A percentile compares a stretch with the other conserved stretches of the same genome.
These are phyloP conservation scores for Syrista parreyssii DNA, from an alignment of 2,888 invertebrate species.

Conservation along the genomic window DNA sequence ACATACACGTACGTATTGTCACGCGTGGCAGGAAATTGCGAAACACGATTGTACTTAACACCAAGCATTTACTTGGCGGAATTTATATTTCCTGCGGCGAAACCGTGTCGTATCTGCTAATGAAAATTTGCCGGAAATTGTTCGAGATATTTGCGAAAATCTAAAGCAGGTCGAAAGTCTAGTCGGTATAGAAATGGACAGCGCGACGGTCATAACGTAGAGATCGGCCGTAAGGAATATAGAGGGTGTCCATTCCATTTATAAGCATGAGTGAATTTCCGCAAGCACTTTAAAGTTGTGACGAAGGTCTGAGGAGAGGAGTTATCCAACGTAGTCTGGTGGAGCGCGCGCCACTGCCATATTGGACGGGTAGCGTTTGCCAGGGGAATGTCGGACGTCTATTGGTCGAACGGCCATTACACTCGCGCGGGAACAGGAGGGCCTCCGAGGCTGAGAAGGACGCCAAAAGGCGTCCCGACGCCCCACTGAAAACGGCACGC, in stretches of 20 bases:
- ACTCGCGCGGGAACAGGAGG: slow-evolving; percentile 42
- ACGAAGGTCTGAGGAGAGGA: slow-evolving; percentile 4
- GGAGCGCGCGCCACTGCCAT: slow-evolving; percentile 56
- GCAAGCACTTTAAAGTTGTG: slow-evolving; percentile 23
- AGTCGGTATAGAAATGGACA: background rate
- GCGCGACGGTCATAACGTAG: background rate
- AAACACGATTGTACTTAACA: no score
- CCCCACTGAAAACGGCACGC: slow-evolving; percentile 61
- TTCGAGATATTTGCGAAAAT: no score
- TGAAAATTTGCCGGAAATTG: no score
- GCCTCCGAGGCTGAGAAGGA: slow-evolving; percentile 40
- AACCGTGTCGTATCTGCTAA: no score
- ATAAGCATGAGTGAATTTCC: slow-evolving; percentile 6
- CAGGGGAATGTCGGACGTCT: slow-evolving; percentile 22
- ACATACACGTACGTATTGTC: no score
- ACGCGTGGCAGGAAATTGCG: no score
- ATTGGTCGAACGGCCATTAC: slow-evolving; percentile 51
- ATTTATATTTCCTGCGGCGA: no score
- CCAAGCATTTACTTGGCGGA: no score
- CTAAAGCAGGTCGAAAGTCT: no score
- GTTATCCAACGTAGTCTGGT: slow-evolving; percentile 25
- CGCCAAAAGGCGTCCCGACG: slow-evolving; percentile 54
- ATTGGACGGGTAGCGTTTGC: slow-evolving; percentile 48
- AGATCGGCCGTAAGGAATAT: no score
- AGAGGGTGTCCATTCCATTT: slow-evolving; percentile 4